Evolutionary conservation across 2,888 invertebrate species (phyloP), one percentile per base, ranked within the genome.

Genomic region (Pyrocoelia pectoralis): DNA sequence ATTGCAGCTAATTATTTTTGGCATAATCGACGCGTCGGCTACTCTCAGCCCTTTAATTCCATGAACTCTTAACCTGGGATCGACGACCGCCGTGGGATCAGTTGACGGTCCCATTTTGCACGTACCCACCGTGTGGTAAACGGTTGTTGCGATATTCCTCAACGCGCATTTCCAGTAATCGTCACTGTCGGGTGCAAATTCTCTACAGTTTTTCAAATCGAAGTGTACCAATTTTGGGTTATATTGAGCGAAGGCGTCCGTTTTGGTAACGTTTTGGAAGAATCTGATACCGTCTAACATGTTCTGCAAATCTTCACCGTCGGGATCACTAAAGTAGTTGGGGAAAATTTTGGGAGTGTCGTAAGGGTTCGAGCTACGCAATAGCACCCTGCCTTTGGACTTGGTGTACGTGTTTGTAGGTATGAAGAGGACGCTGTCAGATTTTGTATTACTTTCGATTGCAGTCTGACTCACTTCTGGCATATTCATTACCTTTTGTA

Each of bases 1-100:
- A 69, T 87, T 87, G 0, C 83, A 87, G 51, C 86, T 83, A 0
- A 83, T 79, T 29, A 88, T 89, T 0, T 81, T 85, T 0, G 93
- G 94, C 91, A 94, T 93, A 12, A 94, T 84, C 70, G 92, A 92
- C 0, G 89, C 91, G 77, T 94, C 1, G n/a, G n/a, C n/a, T n/a
- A n/a, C n/a, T n/a, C n/a, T n/a, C n/a, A n/a, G n/a, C n/a, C n/a
- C n/a, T n/a, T 81, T 78, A 0, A 93, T 80, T 0, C 92, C 93
- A 62, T 89, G 84, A 0, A 92, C 89, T 74, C 81, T 82, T 6
- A 92, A 74, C 55, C 88, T 83, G 0, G 87, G 80, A 78, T 91
- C 88, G 0, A 92, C 91, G 0, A 92, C 92, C 1, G 94, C 92
- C 0, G 86, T 87, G 0, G 86, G 85, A 76, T 94, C 94, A 58